phyloP scores from a whole-genome alignment of 2,113 vertebrate species.

The Percopsis transmontana region DNA sequence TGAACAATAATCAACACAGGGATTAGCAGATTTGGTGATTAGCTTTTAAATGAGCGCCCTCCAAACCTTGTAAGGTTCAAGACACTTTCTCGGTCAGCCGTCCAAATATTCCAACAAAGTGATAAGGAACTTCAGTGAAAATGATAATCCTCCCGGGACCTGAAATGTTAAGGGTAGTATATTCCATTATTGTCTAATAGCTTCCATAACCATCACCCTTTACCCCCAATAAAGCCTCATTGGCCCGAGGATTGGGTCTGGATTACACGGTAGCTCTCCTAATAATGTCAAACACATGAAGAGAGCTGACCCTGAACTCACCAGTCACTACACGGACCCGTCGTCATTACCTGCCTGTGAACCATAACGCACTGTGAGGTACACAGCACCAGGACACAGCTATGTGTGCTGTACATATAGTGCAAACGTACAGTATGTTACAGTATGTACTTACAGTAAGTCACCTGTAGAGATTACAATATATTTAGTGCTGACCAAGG shows the following conservation, averaged over 20 bases:
- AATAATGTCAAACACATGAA: constrained; percentile 78
- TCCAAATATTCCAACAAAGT: constrained; percentile 18
- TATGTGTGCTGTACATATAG: background rate
- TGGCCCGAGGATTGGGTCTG: constrained; percentile 70
- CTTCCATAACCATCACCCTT: constrained; percentile 74
- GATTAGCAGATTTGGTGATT: constrained; percentile 16
- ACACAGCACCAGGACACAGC: constrained; percentile 5
- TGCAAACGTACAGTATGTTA: constrained; percentile 1
- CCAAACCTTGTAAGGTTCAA: constrained; percentile 44
- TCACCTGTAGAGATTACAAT: background rate
- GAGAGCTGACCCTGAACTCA: constrained; percentile 61
- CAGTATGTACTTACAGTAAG: background rate
- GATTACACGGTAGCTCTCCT: constrained; percentile 73
- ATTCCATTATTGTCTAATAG: constrained; percentile 79
- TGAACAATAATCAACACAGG: constrained; percentile 45
- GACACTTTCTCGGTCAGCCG: constrained; percentile 25
- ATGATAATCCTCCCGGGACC: constrained; percentile 50
- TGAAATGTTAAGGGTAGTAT: constrained; percentile 57
- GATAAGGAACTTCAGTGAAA: constrained; percentile 50
- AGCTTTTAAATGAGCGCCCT: constrained; percentile 40
- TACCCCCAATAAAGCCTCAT: constrained; percentile 73
- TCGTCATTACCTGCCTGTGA: constrained; percentile 40
- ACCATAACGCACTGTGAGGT: constrained; percentile 20
- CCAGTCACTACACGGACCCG: constrained; percentile 36
- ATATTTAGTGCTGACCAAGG: background rate